Evolutionary conservation across 2,888 invertebrate genomes (phyloP).

Genomic region (Metopia argyrocephala): DNA sequence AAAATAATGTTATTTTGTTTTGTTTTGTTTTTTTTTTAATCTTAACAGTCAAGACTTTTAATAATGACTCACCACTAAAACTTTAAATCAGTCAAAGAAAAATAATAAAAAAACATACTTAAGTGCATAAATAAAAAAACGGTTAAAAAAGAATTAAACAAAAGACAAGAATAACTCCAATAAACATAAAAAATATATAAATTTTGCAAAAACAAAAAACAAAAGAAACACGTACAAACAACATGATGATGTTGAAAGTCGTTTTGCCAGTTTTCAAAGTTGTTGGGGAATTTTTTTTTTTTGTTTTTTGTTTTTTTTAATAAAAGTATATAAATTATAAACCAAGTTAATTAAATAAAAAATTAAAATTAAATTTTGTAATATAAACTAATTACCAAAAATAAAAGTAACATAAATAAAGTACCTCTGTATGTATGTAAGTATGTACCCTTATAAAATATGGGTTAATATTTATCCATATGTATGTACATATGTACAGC

Average conservation of each 20-base stretch:
- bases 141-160: constrained; percentile 25
- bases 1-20: too few relatives aligned
- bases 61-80: constrained; percentile 34
- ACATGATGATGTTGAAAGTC: constrained; percentile 75
- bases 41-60: too few relatives aligned
- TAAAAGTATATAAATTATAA: constrained; percentile 8
- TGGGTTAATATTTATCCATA: too few relatives aligned
- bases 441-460: too few relatives aligned
- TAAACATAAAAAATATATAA: constrained; percentile 29
- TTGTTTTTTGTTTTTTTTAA: constrained; percentile 38
- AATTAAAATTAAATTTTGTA: constrained; percentile 34
- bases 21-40: too few relatives aligned
- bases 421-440: too few relatives aligned
- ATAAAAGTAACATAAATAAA: too few relatives aligned
- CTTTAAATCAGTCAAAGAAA: neutral
- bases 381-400: constrained; percentile 46
- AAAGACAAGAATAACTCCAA: constrained; percentile 8
- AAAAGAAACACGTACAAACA: constrained; percentile 46
- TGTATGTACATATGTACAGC: too few relatives aligned
- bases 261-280: constrained; percentile 73
- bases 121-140: constrained; percentile 31
- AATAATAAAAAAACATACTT: constrained; percentile 16
- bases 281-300: constrained; percentile 30
- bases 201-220: constrained; percentile 40
- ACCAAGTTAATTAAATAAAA: constrained; percentile 38